These are phyloP conservation scores for Pipistrellus nathusii DNA, from an alignment of 2,797 vertebrate genomes.

Conservation along the genomic window DNA sequence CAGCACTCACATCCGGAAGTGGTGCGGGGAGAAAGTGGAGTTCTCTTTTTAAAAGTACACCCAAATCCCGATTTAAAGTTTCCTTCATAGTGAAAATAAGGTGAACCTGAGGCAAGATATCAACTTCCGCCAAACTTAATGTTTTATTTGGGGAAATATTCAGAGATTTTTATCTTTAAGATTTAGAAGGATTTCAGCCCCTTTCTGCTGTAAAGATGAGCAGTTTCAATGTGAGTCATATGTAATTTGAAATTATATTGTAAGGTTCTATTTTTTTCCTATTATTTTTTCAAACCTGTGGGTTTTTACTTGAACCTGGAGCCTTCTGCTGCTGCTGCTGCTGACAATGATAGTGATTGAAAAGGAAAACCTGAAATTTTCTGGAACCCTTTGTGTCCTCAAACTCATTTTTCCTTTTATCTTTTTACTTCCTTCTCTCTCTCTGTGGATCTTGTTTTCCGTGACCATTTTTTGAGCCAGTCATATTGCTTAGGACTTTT, in stretches of 20 bases:
- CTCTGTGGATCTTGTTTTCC: neutral
- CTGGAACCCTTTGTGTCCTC: neutral
- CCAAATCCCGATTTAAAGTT: neutral
- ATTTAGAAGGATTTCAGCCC: neutral
- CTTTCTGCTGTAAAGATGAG: constrained; percentile 27
- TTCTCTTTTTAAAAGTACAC: constrained; percentile 32
- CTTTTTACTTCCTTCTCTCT: neutral
- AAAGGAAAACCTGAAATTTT: neutral
- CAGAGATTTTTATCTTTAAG: neutral
- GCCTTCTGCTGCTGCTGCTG: neutral
- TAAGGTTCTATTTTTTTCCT: constrained; percentile 19
- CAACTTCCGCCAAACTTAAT: neutral
- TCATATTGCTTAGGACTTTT: neutral
- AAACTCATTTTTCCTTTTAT: neutral
- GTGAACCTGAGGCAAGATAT: constrained; percentile 44
- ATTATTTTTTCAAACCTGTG: neutral
- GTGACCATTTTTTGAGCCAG: neutral
- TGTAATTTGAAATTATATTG: constrained; percentile 5
- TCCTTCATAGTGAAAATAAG: constrained; percentile 27
- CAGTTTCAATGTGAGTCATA: neutral
- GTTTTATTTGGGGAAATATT: constrained; percentile 38
- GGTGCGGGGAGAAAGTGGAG: constrained; percentile 49
- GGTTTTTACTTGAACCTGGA: neutral
- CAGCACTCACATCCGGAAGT: neutral
- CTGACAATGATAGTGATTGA: neutral